These are phyloP conservation scores for Carassius carassius DNA, from an alignment of 2,113 vertebrate genomes.

Conservation along the genomic window DNA sequence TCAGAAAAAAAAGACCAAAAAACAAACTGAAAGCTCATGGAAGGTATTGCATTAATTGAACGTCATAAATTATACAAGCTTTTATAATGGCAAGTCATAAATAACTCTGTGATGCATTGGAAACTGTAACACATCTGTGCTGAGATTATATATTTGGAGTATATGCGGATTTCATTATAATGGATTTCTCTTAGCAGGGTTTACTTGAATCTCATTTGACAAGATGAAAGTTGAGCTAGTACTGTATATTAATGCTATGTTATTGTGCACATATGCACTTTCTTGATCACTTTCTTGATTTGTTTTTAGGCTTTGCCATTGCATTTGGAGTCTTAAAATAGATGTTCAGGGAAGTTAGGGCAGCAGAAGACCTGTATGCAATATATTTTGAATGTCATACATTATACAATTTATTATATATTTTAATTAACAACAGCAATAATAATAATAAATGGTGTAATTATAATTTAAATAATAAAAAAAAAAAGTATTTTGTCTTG, in stretches of 20 bases:
- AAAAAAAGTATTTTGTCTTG: too few relatives aligned
- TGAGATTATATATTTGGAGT: conserved; percentile 75
- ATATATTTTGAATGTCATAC: background rate
- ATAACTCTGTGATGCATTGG: conserved; percentile 77
- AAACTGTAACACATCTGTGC: conserved; percentile 73
- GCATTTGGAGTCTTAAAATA: background rate
- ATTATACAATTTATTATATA: background rate
- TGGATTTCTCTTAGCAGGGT: conserved; percentile 66
- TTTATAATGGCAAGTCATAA: conserved; percentile 80
- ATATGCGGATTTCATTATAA: conserved; percentile 74
- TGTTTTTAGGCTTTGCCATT: background rate
- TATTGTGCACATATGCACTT: background rate
- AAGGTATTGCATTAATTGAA: conserved; percentile 79
- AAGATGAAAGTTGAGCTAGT: conserved; percentile 1
- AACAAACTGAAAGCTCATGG: conserved; percentile 73
- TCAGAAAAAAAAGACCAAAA: conserved; percentile 53
- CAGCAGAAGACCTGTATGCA: background rate
- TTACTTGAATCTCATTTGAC: conserved; percentile 29
- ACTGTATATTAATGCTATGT: background rate
- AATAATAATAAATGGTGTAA: background rate
- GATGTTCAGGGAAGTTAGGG: background rate
- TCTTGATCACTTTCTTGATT: background rate
- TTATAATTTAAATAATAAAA: background rate
- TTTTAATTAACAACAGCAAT: too few relatives aligned
- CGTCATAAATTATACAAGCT: conserved; percentile 80